phyloP scores from a whole-genome alignment of 1,140 invertebrate species.

The Caenorhabditis brenneri region DNA sequence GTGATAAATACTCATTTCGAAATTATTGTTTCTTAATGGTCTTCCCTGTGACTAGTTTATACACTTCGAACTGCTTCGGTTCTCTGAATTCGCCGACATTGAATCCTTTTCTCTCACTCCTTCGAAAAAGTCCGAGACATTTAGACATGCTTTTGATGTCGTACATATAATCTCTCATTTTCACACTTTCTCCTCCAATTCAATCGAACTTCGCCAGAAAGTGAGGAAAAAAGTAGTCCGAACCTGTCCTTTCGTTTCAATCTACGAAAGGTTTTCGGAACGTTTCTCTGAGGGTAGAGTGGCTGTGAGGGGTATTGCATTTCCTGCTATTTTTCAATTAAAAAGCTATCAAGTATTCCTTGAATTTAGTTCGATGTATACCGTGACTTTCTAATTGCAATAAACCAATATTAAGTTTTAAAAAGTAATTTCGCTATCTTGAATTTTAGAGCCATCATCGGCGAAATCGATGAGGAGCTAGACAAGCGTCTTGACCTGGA shows the following conservation, averaged over 20 bases:
- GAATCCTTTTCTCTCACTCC: too few relatives aligned
- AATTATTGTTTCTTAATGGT: not conserved
- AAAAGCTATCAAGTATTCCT: too few relatives aligned
- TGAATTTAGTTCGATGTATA: too few relatives aligned
- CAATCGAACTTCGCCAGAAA: not conserved
- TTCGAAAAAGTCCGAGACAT: not conserved
- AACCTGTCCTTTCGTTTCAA: conserved; percentile 15
- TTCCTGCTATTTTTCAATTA: not conserved
- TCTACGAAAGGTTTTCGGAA: not conserved
- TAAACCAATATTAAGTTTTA: too few relatives aligned
- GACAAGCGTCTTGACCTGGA: conserved; percentile 59
- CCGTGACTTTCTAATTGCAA: too few relatives aligned
- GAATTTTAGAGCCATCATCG: conserved; percentile 58
- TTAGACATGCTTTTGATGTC: not conserved
- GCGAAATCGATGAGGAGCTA: conserved; percentile 60
- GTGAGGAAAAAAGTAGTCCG: not conserved
- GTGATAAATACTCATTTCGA: conserved; percentile 23
- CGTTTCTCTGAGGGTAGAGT: not conserved
- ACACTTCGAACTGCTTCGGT: not conserved
- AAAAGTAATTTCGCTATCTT: too few relatives aligned
- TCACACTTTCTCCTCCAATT: not conserved
- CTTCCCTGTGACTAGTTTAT: not conserved
- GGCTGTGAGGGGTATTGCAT: not conserved
- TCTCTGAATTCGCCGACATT: not conserved
- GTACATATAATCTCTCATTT: conserved; percentile 38